Evolutionary conservation across 2,797 vertebrate species (phyloP).

Genomic region (Astyanax mexicanus): DNA sequence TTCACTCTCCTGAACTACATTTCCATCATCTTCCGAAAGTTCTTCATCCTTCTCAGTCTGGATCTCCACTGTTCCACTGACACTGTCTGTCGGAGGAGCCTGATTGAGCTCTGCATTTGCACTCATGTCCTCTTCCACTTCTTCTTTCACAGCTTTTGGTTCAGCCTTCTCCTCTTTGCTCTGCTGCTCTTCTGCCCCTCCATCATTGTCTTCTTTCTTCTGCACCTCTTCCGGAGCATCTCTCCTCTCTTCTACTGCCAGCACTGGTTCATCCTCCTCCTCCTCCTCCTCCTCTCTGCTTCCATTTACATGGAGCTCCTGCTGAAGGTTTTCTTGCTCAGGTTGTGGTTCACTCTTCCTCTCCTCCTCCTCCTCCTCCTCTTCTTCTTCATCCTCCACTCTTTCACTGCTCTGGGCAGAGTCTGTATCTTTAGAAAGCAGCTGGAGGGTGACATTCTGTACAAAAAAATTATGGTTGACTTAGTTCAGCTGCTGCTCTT

Average conservation of each 20-base stretch:
- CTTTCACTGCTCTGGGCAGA: conserved; percentile 39
- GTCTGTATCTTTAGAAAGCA: conserved; percentile 65
- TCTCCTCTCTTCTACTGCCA: conserved; percentile 30
- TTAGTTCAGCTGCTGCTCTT: not conserved
- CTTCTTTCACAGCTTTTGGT: conserved; percentile 2
- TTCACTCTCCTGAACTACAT: not conserved
- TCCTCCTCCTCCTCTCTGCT: conserved; percentile 56
- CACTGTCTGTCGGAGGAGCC: not conserved
- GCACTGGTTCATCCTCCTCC: conserved; percentile 27
- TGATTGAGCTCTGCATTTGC: conserved; percentile 15
- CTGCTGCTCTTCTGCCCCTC: conserved; percentile 15
- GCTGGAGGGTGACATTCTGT: conserved; percentile 79
- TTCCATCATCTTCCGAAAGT: not conserved
- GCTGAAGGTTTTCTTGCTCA: conserved; percentile 40
- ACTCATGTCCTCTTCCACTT: not conserved
- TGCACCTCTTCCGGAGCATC: conserved; percentile 36
- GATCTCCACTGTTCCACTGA: not conserved
- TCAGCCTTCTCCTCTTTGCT: not conserved
- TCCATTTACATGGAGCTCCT: conserved; percentile 65
- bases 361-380: conserved; percentile 49
- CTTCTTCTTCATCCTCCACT: conserved; percentile 48
- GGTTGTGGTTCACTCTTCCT: conserved; percentile 19
- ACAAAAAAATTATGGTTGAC: not conserved
- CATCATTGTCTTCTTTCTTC: not conserved
- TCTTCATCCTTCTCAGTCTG: conserved; percentile 4